phyloP scores from a whole-genome alignment of 2,888 invertebrate genomes.

The Sinhomidia bicolor region DNA sequence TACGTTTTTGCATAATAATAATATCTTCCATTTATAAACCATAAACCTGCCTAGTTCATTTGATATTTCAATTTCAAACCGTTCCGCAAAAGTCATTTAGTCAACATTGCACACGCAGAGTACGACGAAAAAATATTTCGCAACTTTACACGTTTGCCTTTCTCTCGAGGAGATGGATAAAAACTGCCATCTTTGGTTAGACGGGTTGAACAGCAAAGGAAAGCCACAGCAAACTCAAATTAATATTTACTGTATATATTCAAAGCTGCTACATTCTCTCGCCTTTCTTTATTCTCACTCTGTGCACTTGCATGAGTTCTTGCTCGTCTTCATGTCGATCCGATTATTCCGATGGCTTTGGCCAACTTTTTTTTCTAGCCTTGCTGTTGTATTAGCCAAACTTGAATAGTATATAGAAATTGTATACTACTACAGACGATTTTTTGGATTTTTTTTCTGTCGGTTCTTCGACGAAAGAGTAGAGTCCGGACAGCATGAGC shows the following conservation, averaged over 20 bases:
- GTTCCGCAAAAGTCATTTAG: too few species aligned
- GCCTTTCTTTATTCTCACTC: not conserved
- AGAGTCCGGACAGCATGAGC: not conserved
- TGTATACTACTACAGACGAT: not conserved
- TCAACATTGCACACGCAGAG: too few species aligned
- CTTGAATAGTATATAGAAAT: constrained; percentile 4
- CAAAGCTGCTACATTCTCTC: not conserved
- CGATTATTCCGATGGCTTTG: constrained; percentile 47
- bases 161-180: too few species aligned
- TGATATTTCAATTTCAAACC: constrained; percentile 1
- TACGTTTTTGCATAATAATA: too few species aligned
- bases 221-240: not conserved
- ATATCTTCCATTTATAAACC: too few species aligned
- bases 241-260: not conserved
- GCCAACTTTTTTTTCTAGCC: constrained; percentile 11
- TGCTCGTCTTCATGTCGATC: not conserved
- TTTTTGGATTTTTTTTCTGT: not conserved
- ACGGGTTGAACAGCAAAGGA: not conserved
- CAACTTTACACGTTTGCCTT: not conserved
- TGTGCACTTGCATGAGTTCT: not conserved
- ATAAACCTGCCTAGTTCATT: too few species aligned
- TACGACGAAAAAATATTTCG: too few species aligned
- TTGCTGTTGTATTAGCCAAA: not conserved
- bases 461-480: not conserved
- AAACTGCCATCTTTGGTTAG: not conserved